phyloP scores from a whole-genome alignment of 2,888 invertebrate genomes.

The Anthrax anthrax region DNA sequence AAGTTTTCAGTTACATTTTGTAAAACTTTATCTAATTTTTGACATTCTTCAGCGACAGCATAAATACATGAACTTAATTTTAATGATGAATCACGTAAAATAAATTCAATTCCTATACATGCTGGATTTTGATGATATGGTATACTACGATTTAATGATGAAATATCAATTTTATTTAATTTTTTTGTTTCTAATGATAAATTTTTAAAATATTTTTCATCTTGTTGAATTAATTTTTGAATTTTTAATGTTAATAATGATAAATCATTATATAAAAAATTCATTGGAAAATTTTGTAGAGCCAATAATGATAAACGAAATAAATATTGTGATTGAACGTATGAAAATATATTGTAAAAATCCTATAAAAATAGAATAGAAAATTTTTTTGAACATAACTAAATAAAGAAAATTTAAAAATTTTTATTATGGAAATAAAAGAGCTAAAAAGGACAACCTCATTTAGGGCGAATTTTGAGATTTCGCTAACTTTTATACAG shows the following conservation, averaged over 20 bases:
- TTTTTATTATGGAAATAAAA: too few species aligned
- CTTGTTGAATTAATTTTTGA: slow-evolving; percentile 24
- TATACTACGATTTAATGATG: slow-evolving; percentile 13
- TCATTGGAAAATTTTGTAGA: slow-evolving; percentile 1
- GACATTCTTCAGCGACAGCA: slow-evolving; percentile 31
- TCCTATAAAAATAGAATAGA: slow-evolving; percentile 18
- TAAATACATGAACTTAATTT: slow-evolving; percentile 31
- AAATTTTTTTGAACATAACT: not conserved
- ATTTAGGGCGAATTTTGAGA: too few species aligned
- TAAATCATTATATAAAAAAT: slow-evolving; percentile 16
- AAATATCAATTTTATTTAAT: slow-evolving; percentile 23
- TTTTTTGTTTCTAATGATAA: slow-evolving; percentile 23
- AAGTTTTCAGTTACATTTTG: slow-evolving; percentile 18
- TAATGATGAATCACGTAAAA: slow-evolving; percentile 29
- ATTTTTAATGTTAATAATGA: not conserved
- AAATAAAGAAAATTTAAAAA: not conserved
- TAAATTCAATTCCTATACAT: slow-evolving; percentile 23
- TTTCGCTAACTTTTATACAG: too few species aligned
- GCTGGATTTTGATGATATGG: slow-evolving; percentile 5
- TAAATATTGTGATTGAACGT: slow-evolving; percentile 33
- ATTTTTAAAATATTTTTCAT: slow-evolving; percentile 28
- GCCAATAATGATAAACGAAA: slow-evolving; percentile 24
- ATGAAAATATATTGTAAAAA: slow-evolving; percentile 34
- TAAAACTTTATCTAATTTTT: slow-evolving; percentile 26
- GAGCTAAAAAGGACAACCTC: too few species aligned